Base-by-base conservation (phyloP, 1,140 invertebrate species). In the Leptoteleia sp. region DNA sequence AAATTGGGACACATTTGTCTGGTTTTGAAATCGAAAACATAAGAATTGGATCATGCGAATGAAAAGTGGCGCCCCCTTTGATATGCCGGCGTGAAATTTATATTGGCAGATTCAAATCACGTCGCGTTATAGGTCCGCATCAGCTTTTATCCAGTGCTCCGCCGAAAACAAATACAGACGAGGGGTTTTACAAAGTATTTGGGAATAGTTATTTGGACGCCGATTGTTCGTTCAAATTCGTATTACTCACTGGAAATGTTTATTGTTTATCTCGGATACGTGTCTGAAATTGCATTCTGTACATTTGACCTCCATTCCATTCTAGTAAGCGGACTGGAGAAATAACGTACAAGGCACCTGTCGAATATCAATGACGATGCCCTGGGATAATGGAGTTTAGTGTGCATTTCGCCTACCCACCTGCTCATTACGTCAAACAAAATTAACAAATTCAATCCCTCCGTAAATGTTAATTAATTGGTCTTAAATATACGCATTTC, bases 341-440 rank as follows among this genome's bases (percentile, higher is more conserved):
- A 76, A 70, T 70, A 70, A 76, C 38, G 55, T 55, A 68, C 54
- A 70, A 68, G 64, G 57, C 64, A 77, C 50, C 73, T 70, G 73
- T 77, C 73, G 73, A 77, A 77, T 77, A 77, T 77, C 65, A 77
- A 77, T 70, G 65, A 70, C 43, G 48, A 62, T 62, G 52, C 55
- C 38, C 52, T 35, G 35, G 64, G 47, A 68, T 76, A 76, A 75
- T 75, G 17, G 43, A 68, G 54, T 76, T 68, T 62, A 38, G 17
- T 40, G 37, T 64, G 54, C 61, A 68, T 76, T 76, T 76, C 47
- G 33, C 11, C 25, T 54, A 45, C 55, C 13, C 25, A 11, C 17
- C 43, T 67, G 33, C 57, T 76, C 64, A 76, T 76, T 76, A 76
- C 42, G 64, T 62, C 38, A n/a, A 47, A 38, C 55, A 42, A 42